Evolutionary conservation across 2,113 vertebrate species (phyloP).

Genomic region (Romanogobio albipinnatus): DNA sequence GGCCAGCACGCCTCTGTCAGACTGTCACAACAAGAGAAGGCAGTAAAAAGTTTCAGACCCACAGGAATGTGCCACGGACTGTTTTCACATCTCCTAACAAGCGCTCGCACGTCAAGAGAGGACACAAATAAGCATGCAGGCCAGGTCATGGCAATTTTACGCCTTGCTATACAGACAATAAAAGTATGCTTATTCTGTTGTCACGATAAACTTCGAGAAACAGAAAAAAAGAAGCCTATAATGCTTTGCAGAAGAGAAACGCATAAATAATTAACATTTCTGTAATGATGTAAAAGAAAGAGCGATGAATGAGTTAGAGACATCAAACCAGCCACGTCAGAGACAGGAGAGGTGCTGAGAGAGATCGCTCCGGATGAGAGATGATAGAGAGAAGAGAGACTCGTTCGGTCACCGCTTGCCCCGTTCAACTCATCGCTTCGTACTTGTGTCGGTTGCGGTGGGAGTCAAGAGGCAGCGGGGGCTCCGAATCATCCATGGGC

Average conservation of each 20-base stretch:
- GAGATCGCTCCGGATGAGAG: constrained; percentile 41
- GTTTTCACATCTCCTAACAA: constrained; percentile 36
- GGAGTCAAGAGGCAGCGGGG: constrained; percentile 75
- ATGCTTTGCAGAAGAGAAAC: constrained; percentile 64
- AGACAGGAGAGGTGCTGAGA: constrained; percentile 35
- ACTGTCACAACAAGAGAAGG: constrained; percentile 60
- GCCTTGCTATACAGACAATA: constrained; percentile 62
- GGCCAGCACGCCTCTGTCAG: constrained; percentile 63
- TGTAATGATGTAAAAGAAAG: constrained; percentile 19
- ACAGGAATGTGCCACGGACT: constrained; percentile 18
- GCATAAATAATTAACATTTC: constrained; percentile 22
- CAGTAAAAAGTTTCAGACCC: constrained; percentile 50
- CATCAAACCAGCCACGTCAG: constrained; percentile 55
- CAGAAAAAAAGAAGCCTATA: constrained; percentile 53
- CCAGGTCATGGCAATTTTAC: constrained; percentile 63
- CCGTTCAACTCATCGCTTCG: constrained; percentile 44
- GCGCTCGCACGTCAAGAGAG: constrained; percentile 55
- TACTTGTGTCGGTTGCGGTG: constrained; percentile 49
- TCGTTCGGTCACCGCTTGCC: neutral
- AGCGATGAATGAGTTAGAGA: constrained; percentile 52
- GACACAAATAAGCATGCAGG: constrained; percentile 67
- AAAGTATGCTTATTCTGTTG: constrained; percentile 59
- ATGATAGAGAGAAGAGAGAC: constrained; percentile 32
- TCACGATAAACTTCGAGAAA: constrained; percentile 54
- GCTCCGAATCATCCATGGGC: constrained; percentile 95